These are phyloP conservation scores for Standfussiana lucernea DNA, from an alignment of 2,888 invertebrate species.

Conservation along the genomic window DNA sequence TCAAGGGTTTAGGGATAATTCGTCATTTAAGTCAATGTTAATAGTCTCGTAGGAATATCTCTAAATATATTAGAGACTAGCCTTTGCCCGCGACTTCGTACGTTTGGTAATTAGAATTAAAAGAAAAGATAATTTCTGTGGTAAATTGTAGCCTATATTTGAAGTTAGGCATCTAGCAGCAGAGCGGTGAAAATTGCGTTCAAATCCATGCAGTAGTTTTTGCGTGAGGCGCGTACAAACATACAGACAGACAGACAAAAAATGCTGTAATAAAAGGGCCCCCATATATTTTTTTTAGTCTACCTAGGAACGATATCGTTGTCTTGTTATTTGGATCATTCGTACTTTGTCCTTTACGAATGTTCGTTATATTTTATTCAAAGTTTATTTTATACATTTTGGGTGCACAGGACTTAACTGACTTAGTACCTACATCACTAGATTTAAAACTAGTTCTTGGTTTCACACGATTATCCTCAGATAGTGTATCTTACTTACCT, in stretches of 20 bases:
- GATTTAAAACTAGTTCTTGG: conserved; percentile 25
- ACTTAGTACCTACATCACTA: not conserved
- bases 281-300: no score
- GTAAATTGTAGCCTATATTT: no score
- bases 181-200: no score
- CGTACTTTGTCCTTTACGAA: not conserved
- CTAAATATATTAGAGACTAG: not conserved
- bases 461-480: conserved; percentile 16
- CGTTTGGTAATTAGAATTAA: no score
- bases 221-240: no score
- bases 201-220: no score
- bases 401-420: not conserved
- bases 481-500: conserved; percentile 3
- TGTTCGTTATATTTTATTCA: not conserved
- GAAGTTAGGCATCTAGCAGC: no score
- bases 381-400: not conserved
- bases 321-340: not conserved
- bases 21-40: not conserved
- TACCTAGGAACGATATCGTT: not conserved
- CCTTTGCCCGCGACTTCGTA: no score
- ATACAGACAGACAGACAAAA: no score
- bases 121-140: no score
- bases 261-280: no score
- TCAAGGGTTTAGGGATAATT: not conserved
- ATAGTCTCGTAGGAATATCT: not conserved